Evolutionary conservation across 2,797 vertebrate species (phyloP).

Genomic region (Ciconia nigra): DNA sequence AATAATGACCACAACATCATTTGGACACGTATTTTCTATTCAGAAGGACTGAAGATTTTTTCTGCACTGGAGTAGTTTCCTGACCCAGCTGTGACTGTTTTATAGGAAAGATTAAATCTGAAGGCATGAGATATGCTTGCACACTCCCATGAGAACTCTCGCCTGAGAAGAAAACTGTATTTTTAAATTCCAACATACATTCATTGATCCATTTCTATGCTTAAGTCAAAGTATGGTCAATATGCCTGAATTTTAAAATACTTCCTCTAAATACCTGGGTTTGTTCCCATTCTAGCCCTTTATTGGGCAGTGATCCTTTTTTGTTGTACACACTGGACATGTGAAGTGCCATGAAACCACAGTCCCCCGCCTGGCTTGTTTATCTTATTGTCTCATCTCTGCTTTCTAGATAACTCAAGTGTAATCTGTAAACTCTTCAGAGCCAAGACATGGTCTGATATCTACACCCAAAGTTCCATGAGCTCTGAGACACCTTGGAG

Average conservation of each 20-base stretch:
- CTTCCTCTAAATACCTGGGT: background rate
- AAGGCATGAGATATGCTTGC: background rate
- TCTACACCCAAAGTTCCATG: background rate
- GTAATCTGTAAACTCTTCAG: background rate
- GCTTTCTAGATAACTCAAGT: background rate
- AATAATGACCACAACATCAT: background rate
- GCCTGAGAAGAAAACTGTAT: background rate
- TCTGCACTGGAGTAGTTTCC: background rate
- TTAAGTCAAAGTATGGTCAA: background rate
- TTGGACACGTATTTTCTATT: background rate
- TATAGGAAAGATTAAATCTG: background rate
- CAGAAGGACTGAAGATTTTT: background rate
- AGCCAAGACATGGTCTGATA: background rate
- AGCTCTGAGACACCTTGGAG: background rate
- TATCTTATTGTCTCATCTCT: background rate
- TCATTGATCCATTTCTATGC: background rate
- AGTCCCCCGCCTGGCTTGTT: background rate
- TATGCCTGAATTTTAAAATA: background rate
- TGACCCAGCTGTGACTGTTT: background rate
- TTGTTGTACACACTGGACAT: background rate
- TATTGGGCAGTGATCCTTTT: background rate
- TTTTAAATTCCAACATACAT: background rate
- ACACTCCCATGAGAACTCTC: background rate
- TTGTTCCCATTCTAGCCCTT: background rate
- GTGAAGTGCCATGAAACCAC: background rate